Evolutionary conservation across 2,888 invertebrate species (phyloP).

Genomic region (Leucoma salicis): DNA sequence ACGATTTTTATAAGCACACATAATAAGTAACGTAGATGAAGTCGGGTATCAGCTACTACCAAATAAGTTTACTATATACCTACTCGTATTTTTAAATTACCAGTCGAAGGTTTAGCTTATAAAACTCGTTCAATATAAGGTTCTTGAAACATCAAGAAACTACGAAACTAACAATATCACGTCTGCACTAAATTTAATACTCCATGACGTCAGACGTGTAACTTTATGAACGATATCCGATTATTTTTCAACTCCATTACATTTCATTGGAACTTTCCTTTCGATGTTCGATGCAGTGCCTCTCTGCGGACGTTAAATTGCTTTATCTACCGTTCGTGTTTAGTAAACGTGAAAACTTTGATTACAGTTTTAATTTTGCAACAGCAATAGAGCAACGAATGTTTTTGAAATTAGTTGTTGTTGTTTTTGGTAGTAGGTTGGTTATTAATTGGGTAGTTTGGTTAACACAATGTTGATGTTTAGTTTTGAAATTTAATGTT

Average conservation of each 20-base stretch:
- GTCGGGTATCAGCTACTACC: no score
- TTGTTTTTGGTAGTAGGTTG: no score
- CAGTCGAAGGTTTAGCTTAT: no score
- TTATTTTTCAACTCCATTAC: constrained; percentile 43
- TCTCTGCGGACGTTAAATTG: constrained; percentile 39
- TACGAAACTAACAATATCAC: neutral
- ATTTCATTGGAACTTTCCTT: constrained; percentile 29
- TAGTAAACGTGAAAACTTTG: constrained; percentile 33
- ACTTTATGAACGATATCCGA: constrained; percentile 38
- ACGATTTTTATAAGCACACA: no score
- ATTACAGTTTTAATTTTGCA: constrained; percentile 37
- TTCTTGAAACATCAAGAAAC: no score
- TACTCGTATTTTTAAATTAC: no score
- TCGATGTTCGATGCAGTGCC: constrained; percentile 32
- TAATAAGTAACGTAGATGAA: no score
- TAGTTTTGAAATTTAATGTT: no score
- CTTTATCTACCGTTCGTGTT: constrained; percentile 37
- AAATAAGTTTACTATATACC: no score
- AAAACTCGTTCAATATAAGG: no score
- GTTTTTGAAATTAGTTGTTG: constrained; percentile 25
- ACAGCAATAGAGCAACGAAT: constrained; percentile 22
- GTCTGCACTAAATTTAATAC: constrained; percentile 19
- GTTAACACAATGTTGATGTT: no score
- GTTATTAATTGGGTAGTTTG: no score
- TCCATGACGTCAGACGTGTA: constrained; percentile 22